phyloP scores from a whole-genome alignment of 2,888 invertebrate genomes.

The Achlya flavicornis region DNA sequence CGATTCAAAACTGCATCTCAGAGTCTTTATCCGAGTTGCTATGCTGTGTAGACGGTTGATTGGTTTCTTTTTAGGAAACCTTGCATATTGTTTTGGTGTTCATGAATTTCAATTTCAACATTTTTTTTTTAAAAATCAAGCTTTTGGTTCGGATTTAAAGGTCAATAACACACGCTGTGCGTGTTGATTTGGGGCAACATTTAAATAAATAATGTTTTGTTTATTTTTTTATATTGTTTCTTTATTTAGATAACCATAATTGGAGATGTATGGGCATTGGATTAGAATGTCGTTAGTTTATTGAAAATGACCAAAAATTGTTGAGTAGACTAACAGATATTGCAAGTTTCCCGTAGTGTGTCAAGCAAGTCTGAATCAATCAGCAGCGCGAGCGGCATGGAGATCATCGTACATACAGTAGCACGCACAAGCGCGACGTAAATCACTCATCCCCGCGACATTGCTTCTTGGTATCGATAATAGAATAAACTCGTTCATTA shows the following conservation, averaged over 20 bases:
- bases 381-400: slow-evolving; percentile 18
- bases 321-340: background rate
- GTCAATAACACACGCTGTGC: background rate
- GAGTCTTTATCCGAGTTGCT: slow-evolving; percentile 41
- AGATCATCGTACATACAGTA: slow-evolving; percentile 35
- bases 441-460: slow-evolving; percentile 72
- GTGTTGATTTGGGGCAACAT: too few species aligned
- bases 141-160: background rate
- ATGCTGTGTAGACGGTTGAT: slow-evolving; percentile 25
- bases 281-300: too few species aligned
- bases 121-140: background rate
- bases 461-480: slow-evolving; percentile 75
- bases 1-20: slow-evolving; percentile 42
- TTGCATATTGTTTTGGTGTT: background rate
- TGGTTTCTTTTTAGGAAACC: slow-evolving; percentile 5
- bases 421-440: slow-evolving; percentile 45
- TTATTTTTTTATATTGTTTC: too few species aligned
- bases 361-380: slow-evolving; percentile 3
- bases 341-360: background rate
- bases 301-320: background rate
- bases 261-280: too few species aligned
- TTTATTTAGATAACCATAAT: too few species aligned
- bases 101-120: too few species aligned
- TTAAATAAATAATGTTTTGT: too few species aligned
- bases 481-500: slow-evolving; percentile 81